A percentile compares a stretch with the other conserved stretches of the same genome.
phyloP scores from a whole-genome alignment of 2,888 invertebrate species.

The Drosophila engyochracea region DNA sequence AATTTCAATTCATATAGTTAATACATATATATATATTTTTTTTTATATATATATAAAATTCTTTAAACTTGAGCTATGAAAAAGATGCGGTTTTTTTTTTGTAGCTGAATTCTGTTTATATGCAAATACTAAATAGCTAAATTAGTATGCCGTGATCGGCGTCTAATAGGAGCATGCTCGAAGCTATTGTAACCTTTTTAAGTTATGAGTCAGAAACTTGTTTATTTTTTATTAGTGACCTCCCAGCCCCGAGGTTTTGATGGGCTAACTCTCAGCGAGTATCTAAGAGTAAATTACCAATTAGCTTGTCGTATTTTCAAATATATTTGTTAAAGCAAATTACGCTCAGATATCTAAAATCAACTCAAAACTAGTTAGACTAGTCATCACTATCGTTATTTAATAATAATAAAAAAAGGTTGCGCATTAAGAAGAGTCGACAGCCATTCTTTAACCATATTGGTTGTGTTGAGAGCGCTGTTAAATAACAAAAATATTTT shows the following conservation, averaged over 20 bases:
- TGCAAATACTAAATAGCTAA: not conserved
- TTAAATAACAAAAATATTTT: slow-evolving; percentile 62
- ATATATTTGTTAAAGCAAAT: slow-evolving; percentile 43
- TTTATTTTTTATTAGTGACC: slow-evolving; percentile 45
- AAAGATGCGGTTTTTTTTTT: not conserved
- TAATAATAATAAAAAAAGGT: slow-evolving; percentile 17
- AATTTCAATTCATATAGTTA: not conserved
- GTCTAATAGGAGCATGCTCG: slow-evolving; percentile 12
- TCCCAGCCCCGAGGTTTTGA: slow-evolving; percentile 16
- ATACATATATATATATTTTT: not conserved
- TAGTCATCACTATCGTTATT: slow-evolving; percentile 44
- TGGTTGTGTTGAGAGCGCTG: slow-evolving; percentile 35
- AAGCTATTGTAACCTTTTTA: not conserved
- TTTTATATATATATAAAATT: not conserved
- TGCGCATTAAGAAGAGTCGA: slow-evolving; percentile 16
- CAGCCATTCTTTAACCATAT: slow-evolving; percentile 38
- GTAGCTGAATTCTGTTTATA: not conserved
- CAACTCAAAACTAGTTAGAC: slow-evolving; percentile 68
- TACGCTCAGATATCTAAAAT: slow-evolving; percentile 36
- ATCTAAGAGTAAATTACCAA: slow-evolving; percentile 52
- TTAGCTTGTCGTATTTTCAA: slow-evolving; percentile 53
- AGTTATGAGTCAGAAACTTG: slow-evolving; percentile 65
- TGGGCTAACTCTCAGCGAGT: slow-evolving; percentile 18
- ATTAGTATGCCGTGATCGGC: not conserved
- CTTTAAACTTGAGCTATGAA: not conserved